These are phyloP conservation scores for Andrena minutula DNA, from an alignment of 2,888 invertebrate genomes.

Conservation along the genomic window DNA sequence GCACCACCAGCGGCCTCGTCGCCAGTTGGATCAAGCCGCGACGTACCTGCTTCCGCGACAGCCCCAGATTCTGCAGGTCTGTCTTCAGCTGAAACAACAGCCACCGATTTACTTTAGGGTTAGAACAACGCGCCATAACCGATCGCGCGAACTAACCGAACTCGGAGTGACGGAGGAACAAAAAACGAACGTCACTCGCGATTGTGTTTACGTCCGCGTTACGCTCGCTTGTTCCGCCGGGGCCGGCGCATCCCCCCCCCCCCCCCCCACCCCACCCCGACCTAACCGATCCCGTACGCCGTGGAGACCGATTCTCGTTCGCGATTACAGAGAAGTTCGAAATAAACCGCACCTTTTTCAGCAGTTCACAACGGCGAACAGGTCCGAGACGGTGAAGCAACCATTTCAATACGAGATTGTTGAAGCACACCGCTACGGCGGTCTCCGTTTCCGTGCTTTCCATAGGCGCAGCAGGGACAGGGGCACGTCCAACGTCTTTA, in stretches of 20 bases:
- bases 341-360: conserved; percentile 58
- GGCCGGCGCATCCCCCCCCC: background rate
- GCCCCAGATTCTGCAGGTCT: conserved; percentile 54
- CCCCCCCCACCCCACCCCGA: background rate
- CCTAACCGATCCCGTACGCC: background rate
- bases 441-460: background rate
- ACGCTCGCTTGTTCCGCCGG: conserved; percentile 19
- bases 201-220: background rate
- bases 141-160: no score
- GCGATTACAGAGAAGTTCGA: background rate
- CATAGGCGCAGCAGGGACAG: background rate
- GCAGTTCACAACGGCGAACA: conserved; percentile 44
- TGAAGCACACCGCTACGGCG: conserved; percentile 12
- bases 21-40: conserved; percentile 66
- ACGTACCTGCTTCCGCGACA: conserved; percentile 48
- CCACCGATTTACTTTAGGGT: conserved; percentile 9
- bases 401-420: conserved; percentile 57
- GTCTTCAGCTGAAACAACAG: conserved; percentile 67
- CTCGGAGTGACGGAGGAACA: background rate
- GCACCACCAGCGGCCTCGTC: conserved; percentile 53
- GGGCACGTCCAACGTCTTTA: background rate
- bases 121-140: conserved; percentile 16
- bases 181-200: background rate
- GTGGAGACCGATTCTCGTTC: background rate
- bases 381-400: conserved; percentile 63